Base-by-base conservation (phyloP, 2,888 invertebrate genomes). In the Exephanes ischioxanthus region DNA sequence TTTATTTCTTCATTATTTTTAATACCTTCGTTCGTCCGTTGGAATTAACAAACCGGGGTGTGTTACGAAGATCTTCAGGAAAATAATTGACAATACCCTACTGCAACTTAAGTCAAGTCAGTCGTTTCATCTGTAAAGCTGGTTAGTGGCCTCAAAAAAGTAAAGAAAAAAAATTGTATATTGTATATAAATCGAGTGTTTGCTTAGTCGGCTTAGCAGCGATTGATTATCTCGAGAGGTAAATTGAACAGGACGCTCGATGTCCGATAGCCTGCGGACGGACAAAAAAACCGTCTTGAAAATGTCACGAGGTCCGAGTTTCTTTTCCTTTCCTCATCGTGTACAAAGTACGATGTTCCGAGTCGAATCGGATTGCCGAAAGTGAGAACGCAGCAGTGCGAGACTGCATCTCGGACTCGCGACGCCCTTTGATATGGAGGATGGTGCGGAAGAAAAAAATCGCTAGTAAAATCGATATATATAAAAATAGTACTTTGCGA, bases 251-350 rank as follows among this genome's bases (percentile, higher is more conserved):
- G 71, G 3, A 11, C 7, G 22, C 14, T 72, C 72, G 41, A 6
- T 9, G 22, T 55, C 37, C 19, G 16, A 41, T 55, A 58, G 2
- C 41, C 41, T 26, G 37, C 37, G 22, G 41, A 6, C 5, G 5
- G 14, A 73, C 22, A 11, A 14, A 33, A 73, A 73, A 61, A 73
- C 14, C 22, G 73, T 22, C 22, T 61, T n/a, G n/a, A 63, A 63
- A 61, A 61, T n/a, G 19, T 75, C 73, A n/a, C 26, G 48, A 5
- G 30, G 0, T 26, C 30, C 22, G 30, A 16, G 33, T 14, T 75
- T 75, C 26, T 63, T 75, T 63, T 63, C 33, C 30, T 41, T 45
- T 7, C 22, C 5, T 19, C 45, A 11, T n/a, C 11, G 22, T 19
- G 45, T 22, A 68, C 45, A 41, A 45, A 22, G 45, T 45, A 14